phyloP scores from a whole-genome alignment of 2,888 invertebrate genomes.

The Spicauda simplicius region DNA sequence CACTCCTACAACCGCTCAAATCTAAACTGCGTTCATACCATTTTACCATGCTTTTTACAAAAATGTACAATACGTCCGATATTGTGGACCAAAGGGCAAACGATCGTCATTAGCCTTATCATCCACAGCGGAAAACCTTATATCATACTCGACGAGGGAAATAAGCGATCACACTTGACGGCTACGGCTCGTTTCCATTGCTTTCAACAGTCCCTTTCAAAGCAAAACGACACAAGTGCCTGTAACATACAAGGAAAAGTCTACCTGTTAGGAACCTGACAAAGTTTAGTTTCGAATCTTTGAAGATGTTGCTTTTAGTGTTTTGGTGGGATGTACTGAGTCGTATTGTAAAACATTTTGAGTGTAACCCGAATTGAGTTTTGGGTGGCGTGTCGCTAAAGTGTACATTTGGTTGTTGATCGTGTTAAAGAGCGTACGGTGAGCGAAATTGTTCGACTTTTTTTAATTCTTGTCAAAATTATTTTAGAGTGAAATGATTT shows the following conservation, averaged over 20 bases:
- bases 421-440: slow-evolving; percentile 30
- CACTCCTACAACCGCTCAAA: no score
- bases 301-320: background rate
- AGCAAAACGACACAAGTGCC: background rate
- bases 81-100: slow-evolving; percentile 49
- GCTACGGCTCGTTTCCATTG: slow-evolving; percentile 64
- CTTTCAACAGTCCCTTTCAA: slow-evolving; percentile 43
- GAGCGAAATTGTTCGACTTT: slow-evolving; percentile 33
- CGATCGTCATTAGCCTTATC: slow-evolving; percentile 70
- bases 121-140: slow-evolving; percentile 72
- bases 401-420: slow-evolving; percentile 32
- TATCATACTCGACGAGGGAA: slow-evolving; percentile 76
- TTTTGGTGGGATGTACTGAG: background rate
- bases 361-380: slow-evolving; percentile 32
- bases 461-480: slow-evolving; percentile 1
- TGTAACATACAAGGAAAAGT: background rate
- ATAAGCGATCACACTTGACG: slow-evolving; percentile 75
- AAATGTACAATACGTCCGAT: slow-evolving; percentile 31
- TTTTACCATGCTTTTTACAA: background rate
- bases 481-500: background rate
- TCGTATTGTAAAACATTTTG: slow-evolving; percentile 34
- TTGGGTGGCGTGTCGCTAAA: slow-evolving; percentile 29
- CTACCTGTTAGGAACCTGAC: background rate
- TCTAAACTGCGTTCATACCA: slow-evolving; percentile 9
- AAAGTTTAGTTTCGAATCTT: background rate